Evolutionary conservation across 2,888 invertebrate genomes (phyloP), one percentile per base, ranked within the genome.

Genomic region (Erpobdella octoculata): DNA sequence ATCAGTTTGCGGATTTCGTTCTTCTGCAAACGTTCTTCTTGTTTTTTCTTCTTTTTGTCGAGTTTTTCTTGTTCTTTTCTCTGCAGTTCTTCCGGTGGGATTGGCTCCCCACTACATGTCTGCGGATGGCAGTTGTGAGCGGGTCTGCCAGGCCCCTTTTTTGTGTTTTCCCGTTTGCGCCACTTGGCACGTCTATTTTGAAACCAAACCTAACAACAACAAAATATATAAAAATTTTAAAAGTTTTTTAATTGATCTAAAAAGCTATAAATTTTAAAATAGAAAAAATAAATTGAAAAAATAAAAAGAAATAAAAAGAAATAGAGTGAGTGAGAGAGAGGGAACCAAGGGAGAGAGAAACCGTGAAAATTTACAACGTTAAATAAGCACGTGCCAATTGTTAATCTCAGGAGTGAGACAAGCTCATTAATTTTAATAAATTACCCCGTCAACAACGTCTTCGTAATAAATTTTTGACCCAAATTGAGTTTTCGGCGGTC

Each of bases 171-270:
- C 85, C 94, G 93, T 87, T 98, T 98, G 75, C 97, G 88, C 93
- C 97, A 98, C 84, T 98, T 98, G 68, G 98, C 98, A 74, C 97
- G 87, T 41, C 98, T 88, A 86, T 98, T 98, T 86, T 98, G 98
- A 86, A 98, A 98, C 97, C 97, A 98, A 75, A 98, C 97, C 96
- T 97, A 88, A 25, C 80, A 78, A 21, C 84, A 84, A 77, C 75
- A 78, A 67, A 77, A 68, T n/a, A 62, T 31, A 33, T 53, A 53
- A 53, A 53, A 53, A 21, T 53, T n/a, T 15, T 53, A 21, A n/a
- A 28, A 53, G 53, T 53, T 53, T 21, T 53, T 15, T 41, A n/a
- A 41, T 41, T 41, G 46, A 41, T 41, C 12, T n/a, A 15, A 41
- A n/a, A 15, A 15, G n/a, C 46, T 15, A 15, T 41, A 15, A 41